These are phyloP conservation scores for Prolemur simus DNA, from an alignment of 2,113 vertebrate genomes.

Conservation along the genomic window DNA sequence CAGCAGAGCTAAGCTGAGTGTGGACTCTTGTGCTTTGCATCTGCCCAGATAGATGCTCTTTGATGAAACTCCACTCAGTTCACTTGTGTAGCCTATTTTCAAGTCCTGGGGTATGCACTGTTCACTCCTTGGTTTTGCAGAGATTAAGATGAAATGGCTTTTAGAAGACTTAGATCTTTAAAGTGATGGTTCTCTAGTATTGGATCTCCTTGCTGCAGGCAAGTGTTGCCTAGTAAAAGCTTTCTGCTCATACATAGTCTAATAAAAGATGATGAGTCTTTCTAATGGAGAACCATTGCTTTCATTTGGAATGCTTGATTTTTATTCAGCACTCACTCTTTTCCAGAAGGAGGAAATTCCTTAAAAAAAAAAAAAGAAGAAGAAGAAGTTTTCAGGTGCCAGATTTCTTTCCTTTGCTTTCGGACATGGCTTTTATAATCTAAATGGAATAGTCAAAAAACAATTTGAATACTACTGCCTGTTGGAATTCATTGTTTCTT, in stretches of 20 bases:
- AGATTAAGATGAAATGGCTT: neutral
- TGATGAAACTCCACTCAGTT: neutral
- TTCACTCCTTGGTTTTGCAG: neutral
- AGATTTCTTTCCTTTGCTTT: neutral
- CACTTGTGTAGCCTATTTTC: neutral
- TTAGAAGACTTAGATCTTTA: neutral
- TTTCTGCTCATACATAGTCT: neutral
- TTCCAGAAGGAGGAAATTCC: neutral
- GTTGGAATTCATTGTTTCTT: neutral
- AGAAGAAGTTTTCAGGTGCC: neutral
- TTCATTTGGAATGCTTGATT: neutral
- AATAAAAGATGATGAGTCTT: neutral
- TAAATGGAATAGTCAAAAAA: neutral
- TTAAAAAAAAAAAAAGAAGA: too few relatives aligned
- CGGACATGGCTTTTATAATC: neutral
- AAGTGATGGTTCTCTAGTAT: neutral
- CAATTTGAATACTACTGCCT: neutral
- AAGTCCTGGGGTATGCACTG: accelerated
- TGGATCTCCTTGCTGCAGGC: neutral
- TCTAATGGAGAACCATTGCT: neutral
- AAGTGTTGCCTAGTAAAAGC: neutral
- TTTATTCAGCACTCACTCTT: neutral
- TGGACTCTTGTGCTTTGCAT: neutral
- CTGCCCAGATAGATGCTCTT: neutral
- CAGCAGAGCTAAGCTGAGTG: neutral